phyloP scores from a whole-genome alignment of 30 jellyfish, hydroid and myxozoan species.

The Sanderia malayensis region DNA sequence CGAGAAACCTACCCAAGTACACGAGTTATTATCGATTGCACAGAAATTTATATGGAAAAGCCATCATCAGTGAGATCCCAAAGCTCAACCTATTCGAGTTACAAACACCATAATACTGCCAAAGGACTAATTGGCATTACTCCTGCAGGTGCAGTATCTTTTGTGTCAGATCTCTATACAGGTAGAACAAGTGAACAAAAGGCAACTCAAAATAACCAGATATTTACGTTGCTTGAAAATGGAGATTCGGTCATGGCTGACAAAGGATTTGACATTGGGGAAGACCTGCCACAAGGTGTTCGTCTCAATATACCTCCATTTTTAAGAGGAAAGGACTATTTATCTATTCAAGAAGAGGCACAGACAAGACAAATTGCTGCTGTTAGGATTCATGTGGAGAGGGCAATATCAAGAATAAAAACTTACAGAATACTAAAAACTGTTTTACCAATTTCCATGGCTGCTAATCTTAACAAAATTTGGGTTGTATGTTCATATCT shows the following conservation, averaged over 20 bases:
- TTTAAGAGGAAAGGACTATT: too few relatives aligned
- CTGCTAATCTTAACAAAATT: too few relatives aligned
- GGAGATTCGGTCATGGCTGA: slow-evolving; percentile 77
- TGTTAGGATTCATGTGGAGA: too few relatives aligned
- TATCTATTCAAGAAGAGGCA: too few relatives aligned
- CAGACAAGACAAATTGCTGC: too few relatives aligned
- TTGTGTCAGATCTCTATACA: slow-evolving; percentile 62
- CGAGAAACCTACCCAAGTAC: slow-evolving; percentile 38
- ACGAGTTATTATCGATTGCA: slow-evolving; percentile 59
- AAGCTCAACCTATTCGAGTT: slow-evolving; percentile 42
- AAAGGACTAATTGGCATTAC: slow-evolving; percentile 74
- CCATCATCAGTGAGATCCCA: slow-evolving; percentile 64
- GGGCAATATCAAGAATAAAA: too few relatives aligned
- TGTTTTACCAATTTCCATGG: too few relatives aligned
- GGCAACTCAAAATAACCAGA: slow-evolving; percentile 22
- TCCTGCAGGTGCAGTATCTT: slow-evolving; percentile 59
- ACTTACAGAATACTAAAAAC: too few relatives aligned
- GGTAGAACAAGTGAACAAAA: slow-evolving; percentile 50
- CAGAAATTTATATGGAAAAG: slow-evolving; percentile 64
- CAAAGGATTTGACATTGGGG: too few relatives aligned
- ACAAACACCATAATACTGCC: slow-evolving; percentile 78
- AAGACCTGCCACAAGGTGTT: too few relatives aligned
- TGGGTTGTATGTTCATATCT: too few relatives aligned
- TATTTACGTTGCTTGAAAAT: slow-evolving; percentile 24
- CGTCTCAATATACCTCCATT: too few relatives aligned